phyloP scores from a whole-genome alignment of 1,140 invertebrate genomes.

The Monochamus saltuarius region DNA sequence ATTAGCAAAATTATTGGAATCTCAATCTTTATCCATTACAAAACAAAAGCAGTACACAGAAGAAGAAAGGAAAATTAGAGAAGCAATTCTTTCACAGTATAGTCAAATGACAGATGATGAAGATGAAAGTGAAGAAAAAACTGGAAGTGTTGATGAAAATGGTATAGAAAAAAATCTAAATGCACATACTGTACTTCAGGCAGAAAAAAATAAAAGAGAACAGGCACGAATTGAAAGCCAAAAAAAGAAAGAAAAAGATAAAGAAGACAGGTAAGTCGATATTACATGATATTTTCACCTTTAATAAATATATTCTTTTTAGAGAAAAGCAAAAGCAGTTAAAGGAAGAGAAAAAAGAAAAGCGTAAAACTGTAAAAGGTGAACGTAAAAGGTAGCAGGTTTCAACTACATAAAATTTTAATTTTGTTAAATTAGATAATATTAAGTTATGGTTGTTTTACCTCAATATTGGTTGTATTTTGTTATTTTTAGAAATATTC shows the following conservation, averaged over 20 bases:
- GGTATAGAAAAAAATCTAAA: constrained; percentile 76
- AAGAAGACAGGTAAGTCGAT: constrained; percentile 72
- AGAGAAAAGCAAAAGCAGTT: constrained; percentile 84
- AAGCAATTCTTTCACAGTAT: constrained; percentile 82
- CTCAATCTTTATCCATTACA: constrained; percentile 67
- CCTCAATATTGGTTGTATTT: too few species aligned
- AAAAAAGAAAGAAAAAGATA: constrained; percentile 85
- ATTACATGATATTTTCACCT: not conserved
- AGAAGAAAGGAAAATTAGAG: constrained; percentile 75
- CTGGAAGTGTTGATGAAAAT: constrained; percentile 47
- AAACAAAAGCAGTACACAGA: constrained; percentile 69
- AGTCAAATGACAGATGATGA: constrained; percentile 74
- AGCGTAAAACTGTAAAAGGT: constrained; percentile 82
- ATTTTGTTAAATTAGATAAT: too few species aligned
- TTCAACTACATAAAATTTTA: not conserved
- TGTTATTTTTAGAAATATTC: too few species aligned
- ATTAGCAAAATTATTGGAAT: constrained; percentile 72
- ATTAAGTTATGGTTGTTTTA: too few species aligned
- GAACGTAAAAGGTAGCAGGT: constrained; percentile 77
- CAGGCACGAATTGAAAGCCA: constrained; percentile 74
- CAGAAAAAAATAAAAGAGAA: constrained; percentile 75
- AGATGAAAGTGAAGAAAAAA: constrained; percentile 57
- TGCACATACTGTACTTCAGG: constrained; percentile 67
- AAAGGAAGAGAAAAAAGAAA: constrained; percentile 85
- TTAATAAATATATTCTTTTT: constrained; percentile 44